Base-by-base conservation (phyloP, 2,888 invertebrate species). In the Liopterus haemorrhoidalis region DNA sequence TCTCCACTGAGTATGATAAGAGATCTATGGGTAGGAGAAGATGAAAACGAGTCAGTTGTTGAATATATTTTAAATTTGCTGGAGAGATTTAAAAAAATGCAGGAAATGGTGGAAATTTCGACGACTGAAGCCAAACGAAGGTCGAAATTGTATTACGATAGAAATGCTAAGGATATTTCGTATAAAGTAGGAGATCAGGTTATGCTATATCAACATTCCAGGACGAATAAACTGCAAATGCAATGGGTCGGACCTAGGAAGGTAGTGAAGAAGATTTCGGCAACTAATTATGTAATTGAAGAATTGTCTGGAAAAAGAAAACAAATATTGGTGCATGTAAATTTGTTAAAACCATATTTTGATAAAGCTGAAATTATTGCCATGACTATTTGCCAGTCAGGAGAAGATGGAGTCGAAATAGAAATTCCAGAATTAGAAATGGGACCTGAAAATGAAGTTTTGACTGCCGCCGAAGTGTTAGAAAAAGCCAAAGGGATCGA, bases 221-320 rank as follows among this genome's bases (percentile, higher is more conserved):
- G 19, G 4, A 28, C 39, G 18, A 39, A 39, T 18, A 39, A 39
- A 28, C 8, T 28, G 19, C 28, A 39, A 39, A 39, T 28, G 28
- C 28, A 39, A 28, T 39, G 39, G 28, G 9, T 19, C 3, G 28
- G 39, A 12, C 39, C 39, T 11, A 39, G 30, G 20, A 39, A 39
- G 30, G 14, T 39, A 11, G 19, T 28, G 5, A 28, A 39, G 11
- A 39, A 39, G 14, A 39, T 28, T 11, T 39, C 39, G 2, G 39
- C 27, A 11, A 39, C 39, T 14, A 39, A 39, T 19, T 39, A 39
- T 28, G 14, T 28, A 11, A 28, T 28, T 12, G 24, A 22, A 28
- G 39, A 39, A 39, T 6, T 30, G 5, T 2, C 39, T 5, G 28
- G 28, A 3, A 28, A 8, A 18, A 28, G 30, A 19, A 39, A 28